Percentiles rank a stretch among this genome's conserved stretches.
Evolutionary conservation across 2,888 invertebrate species (phyloP).

Genomic region (Sinelater perroti): DNA sequence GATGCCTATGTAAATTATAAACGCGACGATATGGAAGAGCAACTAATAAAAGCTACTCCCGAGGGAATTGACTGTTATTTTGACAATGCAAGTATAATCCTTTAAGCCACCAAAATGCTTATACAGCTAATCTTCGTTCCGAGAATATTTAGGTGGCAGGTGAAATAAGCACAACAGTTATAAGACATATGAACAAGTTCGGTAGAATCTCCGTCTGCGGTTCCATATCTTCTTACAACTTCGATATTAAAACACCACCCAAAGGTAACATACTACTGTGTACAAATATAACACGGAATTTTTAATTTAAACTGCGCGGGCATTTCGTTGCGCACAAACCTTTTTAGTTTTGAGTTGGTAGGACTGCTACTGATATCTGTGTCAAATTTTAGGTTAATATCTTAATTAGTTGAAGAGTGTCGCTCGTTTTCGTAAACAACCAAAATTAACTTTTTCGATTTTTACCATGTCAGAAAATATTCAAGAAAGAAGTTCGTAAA

Average conservation of each 20-base stretch:
- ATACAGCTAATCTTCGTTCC: background rate
- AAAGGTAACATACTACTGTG: conserved; percentile 56
- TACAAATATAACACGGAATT: too few relatives aligned
- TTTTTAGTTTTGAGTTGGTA: too few relatives aligned
- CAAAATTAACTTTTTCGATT: too few relatives aligned
- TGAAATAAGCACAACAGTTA: conserved; percentile 67
- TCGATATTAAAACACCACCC: conserved; percentile 60
- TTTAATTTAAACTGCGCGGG: too few relatives aligned
- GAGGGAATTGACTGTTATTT: conserved; percentile 80
- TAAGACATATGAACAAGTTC: conserved; percentile 69
- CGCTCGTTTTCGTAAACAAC: too few relatives aligned
- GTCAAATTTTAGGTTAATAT: too few relatives aligned
- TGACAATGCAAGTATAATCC: conserved; percentile 70
- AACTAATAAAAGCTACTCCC: conserved; percentile 70
- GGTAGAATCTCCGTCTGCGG: conserved; percentile 74
- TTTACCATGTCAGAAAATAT: too few relatives aligned
- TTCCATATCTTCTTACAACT: conserved; percentile 72
- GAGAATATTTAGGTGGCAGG: conserved; percentile 67
- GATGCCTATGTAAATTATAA: conserved; percentile 79
- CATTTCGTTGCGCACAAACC: too few relatives aligned
- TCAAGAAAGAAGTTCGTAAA: too few relatives aligned
- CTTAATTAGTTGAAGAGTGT: too few relatives aligned
- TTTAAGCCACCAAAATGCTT: background rate
- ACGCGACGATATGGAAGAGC: conserved; percentile 63
- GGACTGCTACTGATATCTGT: too few relatives aligned